Evolutionary conservation across 2,113 vertebrate species (phyloP).

Genomic region (Lasiurus borealis): DNA sequence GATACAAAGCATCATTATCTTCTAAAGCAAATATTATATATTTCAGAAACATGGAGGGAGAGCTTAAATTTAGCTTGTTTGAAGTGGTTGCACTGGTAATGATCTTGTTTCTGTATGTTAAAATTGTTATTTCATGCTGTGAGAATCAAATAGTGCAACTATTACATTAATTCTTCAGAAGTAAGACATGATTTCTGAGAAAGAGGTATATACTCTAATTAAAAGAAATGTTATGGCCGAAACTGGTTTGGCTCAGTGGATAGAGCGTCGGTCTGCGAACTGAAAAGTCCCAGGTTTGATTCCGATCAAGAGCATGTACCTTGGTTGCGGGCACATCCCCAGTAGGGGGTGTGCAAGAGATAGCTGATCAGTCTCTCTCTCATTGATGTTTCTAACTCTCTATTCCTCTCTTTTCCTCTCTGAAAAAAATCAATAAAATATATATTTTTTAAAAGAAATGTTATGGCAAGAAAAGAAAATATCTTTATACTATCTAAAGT

Average conservation of each 20-base stretch:
- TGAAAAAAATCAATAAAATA: too few species aligned
- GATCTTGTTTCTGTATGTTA: conserved; percentile 57
- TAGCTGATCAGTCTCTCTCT: too few species aligned
- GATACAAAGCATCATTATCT: conserved; percentile 58
- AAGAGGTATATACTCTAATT: conserved; percentile 1
- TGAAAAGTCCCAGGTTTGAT: too few species aligned
- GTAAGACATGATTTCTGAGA: conserved; percentile 56
- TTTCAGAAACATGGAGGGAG: conserved; percentile 65
- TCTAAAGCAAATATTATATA: conserved; percentile 70
- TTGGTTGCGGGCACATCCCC: too few species aligned
- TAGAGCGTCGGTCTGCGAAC: too few species aligned
- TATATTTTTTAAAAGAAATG: neutral
- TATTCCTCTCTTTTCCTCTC: too few species aligned
- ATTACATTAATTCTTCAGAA: conserved; percentile 27
- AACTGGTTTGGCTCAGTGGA: too few species aligned
- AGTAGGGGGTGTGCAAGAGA: too few species aligned
- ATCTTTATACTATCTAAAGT: neutral
- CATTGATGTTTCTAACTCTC: too few species aligned
- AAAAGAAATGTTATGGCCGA: neutral
- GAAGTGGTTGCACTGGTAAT: conserved; percentile 62
- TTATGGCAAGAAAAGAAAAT: neutral
- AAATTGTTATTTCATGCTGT: conserved; percentile 78
- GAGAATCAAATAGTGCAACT: conserved; percentile 68
- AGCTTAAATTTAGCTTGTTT: conserved; percentile 66
- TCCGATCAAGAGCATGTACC: too few species aligned